Percentiles rank a stretch among this genome's conserved stretches.
Evolutionary conservation across 1,140 invertebrate genomes (phyloP).

Genomic region (Drosophila lini): DNA sequence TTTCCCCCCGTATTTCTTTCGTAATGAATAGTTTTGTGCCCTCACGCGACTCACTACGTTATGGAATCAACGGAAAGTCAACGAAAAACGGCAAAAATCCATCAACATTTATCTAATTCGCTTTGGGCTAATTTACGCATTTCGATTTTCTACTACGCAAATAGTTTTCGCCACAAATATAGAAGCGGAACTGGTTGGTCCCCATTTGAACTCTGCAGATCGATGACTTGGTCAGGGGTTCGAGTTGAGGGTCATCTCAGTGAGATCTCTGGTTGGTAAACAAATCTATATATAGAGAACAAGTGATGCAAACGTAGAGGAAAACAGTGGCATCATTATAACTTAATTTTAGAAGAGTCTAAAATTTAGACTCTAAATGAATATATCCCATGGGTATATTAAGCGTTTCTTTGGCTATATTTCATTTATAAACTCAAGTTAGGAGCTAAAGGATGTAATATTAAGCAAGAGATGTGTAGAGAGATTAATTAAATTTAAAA

Average conservation of each 20-base stretch:
- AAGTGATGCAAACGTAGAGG: not conserved
- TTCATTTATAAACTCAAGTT: too few species aligned
- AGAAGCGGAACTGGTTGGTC: conserved; percentile 33
- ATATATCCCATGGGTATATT: too few species aligned
- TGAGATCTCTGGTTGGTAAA: conserved; percentile 6
- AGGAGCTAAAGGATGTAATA: not conserved
- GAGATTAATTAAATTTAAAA: not conserved
- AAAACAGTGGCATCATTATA: not conserved
- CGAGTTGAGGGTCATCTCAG: conserved; percentile 14
- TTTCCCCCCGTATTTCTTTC: conserved; percentile 20
- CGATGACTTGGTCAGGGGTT: conserved; percentile 11
- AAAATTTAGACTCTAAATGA: not conserved
- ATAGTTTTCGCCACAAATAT: conserved; percentile 14
- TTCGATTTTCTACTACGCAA: conserved; percentile 38
- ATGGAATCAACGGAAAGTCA: conserved; percentile 26
- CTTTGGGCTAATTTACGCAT: conserved; percentile 20
- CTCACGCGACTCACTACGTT: conserved; percentile 53
- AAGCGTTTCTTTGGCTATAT: too few species aligned
- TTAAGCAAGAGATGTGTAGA: too few species aligned
- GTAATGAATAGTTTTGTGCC: conserved; percentile 62
- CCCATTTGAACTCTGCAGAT: conserved; percentile 20
- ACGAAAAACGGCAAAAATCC: conserved; percentile 53
- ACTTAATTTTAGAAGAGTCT: not conserved
- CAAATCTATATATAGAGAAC: not conserved
- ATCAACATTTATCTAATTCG: conserved; percentile 36